These are phyloP conservation scores for Rhodophaea formosa DNA, from an alignment of 2,888 invertebrate species.

Conservation along the genomic window DNA sequence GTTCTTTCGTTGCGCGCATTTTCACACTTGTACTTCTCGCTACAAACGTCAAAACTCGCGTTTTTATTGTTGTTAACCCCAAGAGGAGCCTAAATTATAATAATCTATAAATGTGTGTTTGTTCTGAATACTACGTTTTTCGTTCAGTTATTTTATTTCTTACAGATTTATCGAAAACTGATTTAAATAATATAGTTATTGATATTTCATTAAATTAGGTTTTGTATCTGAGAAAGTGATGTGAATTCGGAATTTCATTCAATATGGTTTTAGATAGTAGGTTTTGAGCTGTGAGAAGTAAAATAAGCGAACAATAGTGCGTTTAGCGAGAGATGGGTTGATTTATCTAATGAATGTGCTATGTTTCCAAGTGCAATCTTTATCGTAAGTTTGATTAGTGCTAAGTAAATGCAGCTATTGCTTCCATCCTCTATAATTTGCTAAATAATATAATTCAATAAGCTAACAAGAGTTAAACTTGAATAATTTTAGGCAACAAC, in stretches of 20 bases:
- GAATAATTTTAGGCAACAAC: no score
- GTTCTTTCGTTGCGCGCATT: no score
- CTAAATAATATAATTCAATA: not conserved
- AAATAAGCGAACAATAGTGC: not conserved
- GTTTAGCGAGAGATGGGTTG: not conserved
- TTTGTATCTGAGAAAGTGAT: no score
- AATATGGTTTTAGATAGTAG: no score
- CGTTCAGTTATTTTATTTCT: no score
- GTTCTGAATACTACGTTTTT: not conserved
- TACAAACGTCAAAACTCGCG: not conserved
- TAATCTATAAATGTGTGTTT: constrained; percentile 3
- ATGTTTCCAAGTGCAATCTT: constrained; percentile 3
- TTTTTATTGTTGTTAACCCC: constrained; percentile 18
- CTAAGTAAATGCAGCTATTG: not conserved
- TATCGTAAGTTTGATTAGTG: constrained; percentile 23
- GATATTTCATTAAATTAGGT: no score
- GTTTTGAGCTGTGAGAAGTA: not conserved
- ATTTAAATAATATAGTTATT: no score
- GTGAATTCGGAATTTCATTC: no score
- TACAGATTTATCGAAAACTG: no score
- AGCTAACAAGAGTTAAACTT: no score
- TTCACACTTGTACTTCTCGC: not conserved
- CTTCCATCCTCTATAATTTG: not conserved
- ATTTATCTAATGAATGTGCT: constrained; percentile 3
- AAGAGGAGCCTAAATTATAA: constrained; percentile 3